A percentile compares a stretch with the other conserved stretches of the same genome.
phyloP scores from a whole-genome alignment of 2,797 vertebrate genomes.

The Sorex maritimensis region DNA sequence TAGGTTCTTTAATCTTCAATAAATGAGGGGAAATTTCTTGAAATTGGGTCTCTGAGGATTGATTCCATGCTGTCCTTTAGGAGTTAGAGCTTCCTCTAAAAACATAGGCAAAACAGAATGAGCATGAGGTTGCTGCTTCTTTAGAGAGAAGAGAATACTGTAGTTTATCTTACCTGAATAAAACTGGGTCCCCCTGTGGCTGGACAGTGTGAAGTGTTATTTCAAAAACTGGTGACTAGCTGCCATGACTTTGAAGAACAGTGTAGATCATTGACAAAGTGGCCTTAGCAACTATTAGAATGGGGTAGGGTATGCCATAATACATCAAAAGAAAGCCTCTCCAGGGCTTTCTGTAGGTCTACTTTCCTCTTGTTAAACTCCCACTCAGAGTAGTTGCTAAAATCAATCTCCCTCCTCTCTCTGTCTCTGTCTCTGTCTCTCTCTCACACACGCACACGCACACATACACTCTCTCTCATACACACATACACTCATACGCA shows the following conservation, averaged over 20 bases:
- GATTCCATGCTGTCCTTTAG: not conserved
- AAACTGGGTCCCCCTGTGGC: not conserved
- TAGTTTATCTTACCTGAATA: not conserved
- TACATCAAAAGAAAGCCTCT: conserved; percentile 17
- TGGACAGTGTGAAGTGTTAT: not conserved
- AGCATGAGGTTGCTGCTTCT: not conserved
- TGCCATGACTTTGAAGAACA: not conserved
- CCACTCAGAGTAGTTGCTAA: not conserved
- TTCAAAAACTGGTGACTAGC: not conserved
- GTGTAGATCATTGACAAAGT: not conserved
- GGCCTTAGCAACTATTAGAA: not conserved
- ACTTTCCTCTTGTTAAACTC: not conserved
- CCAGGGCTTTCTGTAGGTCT: not conserved
- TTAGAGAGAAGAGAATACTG: not conserved
- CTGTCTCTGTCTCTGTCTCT: not conserved
- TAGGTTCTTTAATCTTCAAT: conserved; percentile 56
- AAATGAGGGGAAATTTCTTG: conserved; percentile 51
- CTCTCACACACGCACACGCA: too few species aligned
- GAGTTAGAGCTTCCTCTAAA: conserved; percentile 36
- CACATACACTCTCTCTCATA: too few species aligned
- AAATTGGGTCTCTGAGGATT: conserved; percentile 52
- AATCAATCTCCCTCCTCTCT: not conserved
- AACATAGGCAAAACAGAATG: not conserved
- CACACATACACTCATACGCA: too few species aligned
- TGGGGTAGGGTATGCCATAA: not conserved